These are phyloP conservation scores for Leucophenga montana DNA, from an alignment of 2,888 invertebrate species.

Conservation along the genomic window DNA sequence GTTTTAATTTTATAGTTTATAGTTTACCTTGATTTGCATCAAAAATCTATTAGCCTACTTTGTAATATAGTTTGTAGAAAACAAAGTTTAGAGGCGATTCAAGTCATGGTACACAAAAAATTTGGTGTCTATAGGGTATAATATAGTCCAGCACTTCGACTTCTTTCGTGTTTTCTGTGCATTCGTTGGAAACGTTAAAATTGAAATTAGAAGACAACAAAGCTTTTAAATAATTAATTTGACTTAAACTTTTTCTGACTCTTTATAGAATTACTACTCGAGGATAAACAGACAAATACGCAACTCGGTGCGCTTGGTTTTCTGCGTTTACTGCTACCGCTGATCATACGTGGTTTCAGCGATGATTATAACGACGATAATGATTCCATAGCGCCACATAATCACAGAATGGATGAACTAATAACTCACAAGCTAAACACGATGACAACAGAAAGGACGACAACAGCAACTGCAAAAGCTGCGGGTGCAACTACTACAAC, in stretches of 20 bases:
- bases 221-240: not conserved
- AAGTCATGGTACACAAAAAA: no score
- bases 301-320: constrained; percentile 81
- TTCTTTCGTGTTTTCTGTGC: no score
- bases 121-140: no score
- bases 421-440: not conserved
- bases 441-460: constrained; percentile 3
- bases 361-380: constrained; percentile 56
- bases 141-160: no score
- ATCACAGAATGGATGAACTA: constrained; percentile 4
- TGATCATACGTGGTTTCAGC: constrained; percentile 70
- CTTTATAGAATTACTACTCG: constrained; percentile 64
- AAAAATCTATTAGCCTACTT: no score
- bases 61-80: no score
- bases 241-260: not conserved
- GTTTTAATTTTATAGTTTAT: no score
- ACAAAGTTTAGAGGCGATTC: no score
- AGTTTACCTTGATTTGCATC: no score
- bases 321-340: constrained; percentile 78
- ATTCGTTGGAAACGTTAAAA: not conserved
- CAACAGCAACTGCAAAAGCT: constrained; percentile 12
- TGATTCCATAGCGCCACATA: constrained; percentile 47
- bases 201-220: not conserved
- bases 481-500: constrained; percentile 30
- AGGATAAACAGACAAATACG: constrained; percentile 72